These are phyloP conservation scores for Echinarachnius parma DNA, from an alignment of 53 echinoderm and acorn worm genomes.

Conservation along the genomic window DNA sequence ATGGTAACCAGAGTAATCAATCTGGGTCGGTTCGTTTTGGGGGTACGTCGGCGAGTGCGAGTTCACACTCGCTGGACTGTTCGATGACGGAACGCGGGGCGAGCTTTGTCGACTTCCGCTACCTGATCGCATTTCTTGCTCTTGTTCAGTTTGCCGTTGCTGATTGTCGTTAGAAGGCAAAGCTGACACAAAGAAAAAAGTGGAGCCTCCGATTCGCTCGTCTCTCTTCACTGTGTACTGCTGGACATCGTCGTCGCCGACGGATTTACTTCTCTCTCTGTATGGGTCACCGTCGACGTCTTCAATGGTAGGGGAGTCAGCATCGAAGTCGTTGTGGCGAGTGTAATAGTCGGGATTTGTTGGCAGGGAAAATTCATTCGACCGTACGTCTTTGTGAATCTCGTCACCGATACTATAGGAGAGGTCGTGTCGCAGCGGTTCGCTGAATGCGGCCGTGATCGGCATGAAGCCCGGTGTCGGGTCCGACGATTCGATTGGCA, in stretches of 20 bases:
- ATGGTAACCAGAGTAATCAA: conserved; percentile 43
- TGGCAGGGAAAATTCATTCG: conserved; percentile 18
- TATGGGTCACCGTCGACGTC: background rate
- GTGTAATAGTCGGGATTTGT: background rate
- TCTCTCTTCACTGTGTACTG: conserved; percentile 24
- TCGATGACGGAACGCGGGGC: background rate
- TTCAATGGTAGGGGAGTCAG: background rate
- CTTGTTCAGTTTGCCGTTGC: background rate
- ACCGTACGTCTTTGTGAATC: conserved; percentile 38
- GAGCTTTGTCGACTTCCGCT: no score
- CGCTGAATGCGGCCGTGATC: conserved; percentile 18
- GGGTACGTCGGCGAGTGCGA: conserved; percentile 7
- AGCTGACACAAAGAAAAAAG: conserved; percentile 22
- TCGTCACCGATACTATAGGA: conserved; percentile 39
- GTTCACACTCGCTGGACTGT: conserved; percentile 13
- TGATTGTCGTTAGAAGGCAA: conserved; percentile 1
- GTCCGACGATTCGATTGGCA: conserved; percentile 6
- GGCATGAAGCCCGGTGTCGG: conserved; percentile 34
- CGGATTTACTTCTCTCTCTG: conserved; percentile 28
- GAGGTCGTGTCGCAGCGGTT: conserved; percentile 21
- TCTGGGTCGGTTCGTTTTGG: background rate
- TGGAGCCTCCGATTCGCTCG: conserved; percentile 35
- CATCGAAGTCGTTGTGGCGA: conserved; percentile 6
- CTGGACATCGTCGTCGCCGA: conserved; percentile 10
- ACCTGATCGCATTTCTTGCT: no score